phyloP scores from a whole-genome alignment of 2,888 invertebrate species.

The Boloria selene region DNA sequence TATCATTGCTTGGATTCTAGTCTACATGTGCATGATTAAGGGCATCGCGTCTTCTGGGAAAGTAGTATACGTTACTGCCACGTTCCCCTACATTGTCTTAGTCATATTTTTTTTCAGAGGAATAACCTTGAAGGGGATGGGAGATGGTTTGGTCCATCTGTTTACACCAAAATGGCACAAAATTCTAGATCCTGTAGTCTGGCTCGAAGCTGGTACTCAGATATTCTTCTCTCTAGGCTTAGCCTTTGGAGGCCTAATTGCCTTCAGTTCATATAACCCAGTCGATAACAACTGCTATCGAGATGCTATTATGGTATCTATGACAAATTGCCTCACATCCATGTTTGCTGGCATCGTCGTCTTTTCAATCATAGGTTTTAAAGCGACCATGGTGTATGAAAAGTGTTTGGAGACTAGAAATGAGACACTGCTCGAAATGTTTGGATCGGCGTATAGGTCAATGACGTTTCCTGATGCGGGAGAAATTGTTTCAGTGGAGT shows the following conservation, averaged over 20 bases:
- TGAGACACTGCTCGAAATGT: conserved; percentile 80
- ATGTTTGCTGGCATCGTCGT: conserved; percentile 98
- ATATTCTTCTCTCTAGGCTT: conserved; percentile 98
- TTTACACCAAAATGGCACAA: conserved; percentile 97
- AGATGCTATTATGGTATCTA: conserved; percentile 95
- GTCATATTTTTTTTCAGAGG: conserved; percentile 98
- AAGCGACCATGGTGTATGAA: conserved; percentile 92
- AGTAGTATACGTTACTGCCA: conserved; percentile 97
- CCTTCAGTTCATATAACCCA: conserved; percentile 98
- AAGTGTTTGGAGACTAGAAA: conserved; percentile 86
- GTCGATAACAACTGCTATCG: conserved; percentile 97
- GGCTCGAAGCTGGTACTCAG: conserved; percentile 98
- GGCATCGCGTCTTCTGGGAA: conserved; percentile 98
- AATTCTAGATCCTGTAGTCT: conserved; percentile 95
- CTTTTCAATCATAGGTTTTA: conserved; percentile 97
- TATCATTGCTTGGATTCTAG: conserved; percentile 94
- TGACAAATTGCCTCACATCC: conserved; percentile 96
- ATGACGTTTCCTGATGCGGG: conserved; percentile 82
- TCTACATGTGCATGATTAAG: conserved; percentile 98
- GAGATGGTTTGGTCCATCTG: conserved; percentile 92
- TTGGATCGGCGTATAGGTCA: conserved; percentile 75
- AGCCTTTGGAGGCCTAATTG: conserved; percentile 97
- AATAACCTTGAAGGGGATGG: conserved; percentile 93
- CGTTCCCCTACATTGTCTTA: conserved; percentile 97
- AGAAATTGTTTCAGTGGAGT: conserved; percentile 73